Evolutionary conservation across 2,113 vertebrate species (phyloP), one percentile per base, ranked within the genome.

Genomic region (Chaetura pelagica): DNA sequence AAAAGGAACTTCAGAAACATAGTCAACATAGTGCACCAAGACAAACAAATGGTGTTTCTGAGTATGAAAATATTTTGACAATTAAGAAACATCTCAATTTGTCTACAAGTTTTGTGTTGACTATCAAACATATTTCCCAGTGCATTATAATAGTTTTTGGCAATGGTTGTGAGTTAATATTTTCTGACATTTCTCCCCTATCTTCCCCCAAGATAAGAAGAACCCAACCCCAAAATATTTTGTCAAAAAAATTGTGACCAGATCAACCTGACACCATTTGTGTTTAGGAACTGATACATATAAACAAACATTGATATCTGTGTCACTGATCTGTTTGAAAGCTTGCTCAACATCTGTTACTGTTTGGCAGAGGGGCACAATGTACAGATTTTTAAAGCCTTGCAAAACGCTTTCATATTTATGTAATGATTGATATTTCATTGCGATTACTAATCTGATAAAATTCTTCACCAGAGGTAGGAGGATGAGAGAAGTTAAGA

Each of bases 291-390:
- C 72, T 35, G 55, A 59, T 34, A 58, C 1, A 3, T 71, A 30
- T 42, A 95, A 86, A 88, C 27, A 93, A 92, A 10, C 22, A 21
- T 7, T 26, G 72, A 77, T 73, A 64, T 77, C 18, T 3, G 5
- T 81, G 68, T 84, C 68, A 67, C 78, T 35, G 71, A 72, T 85
- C 87, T 83, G 54, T 91, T 77, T 84, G 71, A 85, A 90, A 95
- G 38, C 87, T 86, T 86, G 35, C 55, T 87, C 85, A 91, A 93
- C 96, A 95, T 91, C 96, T 95, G 91, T 71, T 88, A 40, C 78
- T 93, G 29, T 74, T 95, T 91, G 84, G 75, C 82, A 94, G 63
- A 85, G 16, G 9, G 49, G 17, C 7, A 81, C 68, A 90, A 95
- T 21, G 59, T 93, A 88, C 72, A 74, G 59, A 51, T 88, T 88